Evolutionary conservation across 2,888 invertebrate genomes (phyloP).

Genomic region (Meiosimyza platycephala): DNA sequence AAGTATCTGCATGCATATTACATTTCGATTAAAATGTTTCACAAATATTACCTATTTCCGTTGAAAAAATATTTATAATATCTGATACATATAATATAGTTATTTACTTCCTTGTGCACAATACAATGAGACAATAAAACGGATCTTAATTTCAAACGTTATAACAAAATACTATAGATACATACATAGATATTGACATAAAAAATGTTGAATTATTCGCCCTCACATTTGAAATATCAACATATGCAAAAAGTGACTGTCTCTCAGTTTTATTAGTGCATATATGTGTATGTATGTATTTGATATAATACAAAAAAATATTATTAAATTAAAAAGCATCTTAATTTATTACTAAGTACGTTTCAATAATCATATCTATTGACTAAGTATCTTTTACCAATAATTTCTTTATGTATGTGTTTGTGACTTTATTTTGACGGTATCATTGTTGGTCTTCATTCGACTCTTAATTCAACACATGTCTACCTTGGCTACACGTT

Average conservation of each 20-base stretch:
- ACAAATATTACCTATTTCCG: too few relatives aligned
- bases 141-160: too few relatives aligned
- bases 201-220: constrained; percentile 12
- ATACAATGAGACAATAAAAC: too few relatives aligned
- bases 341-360: background rate
- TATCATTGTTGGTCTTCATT: constrained; percentile 15
- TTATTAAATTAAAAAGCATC: constrained; percentile 4
- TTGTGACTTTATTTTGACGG: constrained; percentile 29
- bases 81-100: too few relatives aligned
- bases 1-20: too few relatives aligned
- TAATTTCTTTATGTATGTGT: background rate
- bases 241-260: background rate
- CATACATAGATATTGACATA: background rate
- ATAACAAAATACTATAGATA: too few relatives aligned
- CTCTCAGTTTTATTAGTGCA: too few relatives aligned
- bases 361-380: constrained; percentile 11
- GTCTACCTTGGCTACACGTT: constrained; percentile 22
- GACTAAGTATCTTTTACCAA: background rate
- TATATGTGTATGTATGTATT: too few relatives aligned
- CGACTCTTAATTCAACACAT: constrained; percentile 17
- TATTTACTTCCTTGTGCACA: too few relatives aligned
- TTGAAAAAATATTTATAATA: too few relatives aligned
- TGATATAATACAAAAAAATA: background rate
- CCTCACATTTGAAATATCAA: constrained; percentile 14
- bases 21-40: too few relatives aligned